Conservation (phyloP, 2,797 vertebrate species). For the Halcyon smyrnensis region DNA sequence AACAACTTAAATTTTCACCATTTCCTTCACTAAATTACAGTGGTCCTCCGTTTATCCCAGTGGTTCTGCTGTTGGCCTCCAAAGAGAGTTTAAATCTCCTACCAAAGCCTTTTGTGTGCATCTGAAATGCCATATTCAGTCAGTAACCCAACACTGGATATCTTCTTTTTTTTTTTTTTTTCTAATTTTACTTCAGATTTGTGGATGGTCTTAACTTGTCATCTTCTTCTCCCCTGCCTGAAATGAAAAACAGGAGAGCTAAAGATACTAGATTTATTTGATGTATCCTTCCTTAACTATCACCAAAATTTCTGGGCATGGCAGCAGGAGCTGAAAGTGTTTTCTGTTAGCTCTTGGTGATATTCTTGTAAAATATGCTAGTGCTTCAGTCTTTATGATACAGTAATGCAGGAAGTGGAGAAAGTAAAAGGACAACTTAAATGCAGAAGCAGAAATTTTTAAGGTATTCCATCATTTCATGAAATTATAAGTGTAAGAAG, state of each 20-base stretch:
- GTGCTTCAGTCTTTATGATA: not conserved
- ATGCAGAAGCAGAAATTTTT: not conserved
- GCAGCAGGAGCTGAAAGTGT: not conserved
- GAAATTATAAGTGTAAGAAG: not conserved
- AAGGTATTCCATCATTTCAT: not conserved
- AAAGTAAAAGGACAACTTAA: not conserved
- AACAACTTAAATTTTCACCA: conserved; percentile 38
- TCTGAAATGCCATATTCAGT: conserved; percentile 38
- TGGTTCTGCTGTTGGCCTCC: conserved; percentile 4
- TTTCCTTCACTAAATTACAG: conserved; percentile 48
- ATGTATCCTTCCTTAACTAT: not conserved
- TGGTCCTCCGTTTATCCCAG: conserved; percentile 34
- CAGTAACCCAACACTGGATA: conserved; percentile 3
- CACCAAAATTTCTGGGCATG: not conserved
- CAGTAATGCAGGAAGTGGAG: not conserved
- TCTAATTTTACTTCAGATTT: not conserved
- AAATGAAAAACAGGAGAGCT: conserved; percentile 36
- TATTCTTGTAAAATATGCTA: not conserved
- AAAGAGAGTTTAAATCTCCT: conserved; percentile 4
- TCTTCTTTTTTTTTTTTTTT: not conserved
- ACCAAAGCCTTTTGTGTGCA: not conserved
- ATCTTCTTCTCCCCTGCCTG: not conserved
- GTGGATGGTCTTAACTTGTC: conserved; percentile 1
- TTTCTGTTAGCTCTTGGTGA: not conserved
- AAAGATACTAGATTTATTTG: not conserved